These are phyloP conservation scores for Penaeus indicus DNA, from an alignment of 1,140 invertebrate species.

Conservation along the genomic window DNA sequence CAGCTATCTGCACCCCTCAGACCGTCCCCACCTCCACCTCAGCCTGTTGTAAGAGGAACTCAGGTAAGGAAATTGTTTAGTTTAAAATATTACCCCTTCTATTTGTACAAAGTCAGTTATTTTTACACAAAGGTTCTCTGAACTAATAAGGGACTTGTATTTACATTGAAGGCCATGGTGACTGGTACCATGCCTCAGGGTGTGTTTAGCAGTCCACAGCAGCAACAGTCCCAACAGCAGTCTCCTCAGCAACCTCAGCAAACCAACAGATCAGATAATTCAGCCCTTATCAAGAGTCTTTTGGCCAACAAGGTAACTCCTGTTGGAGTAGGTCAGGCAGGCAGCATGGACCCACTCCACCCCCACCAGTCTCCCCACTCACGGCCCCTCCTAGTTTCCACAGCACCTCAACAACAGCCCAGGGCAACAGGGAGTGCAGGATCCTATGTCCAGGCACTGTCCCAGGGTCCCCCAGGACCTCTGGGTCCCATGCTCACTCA, in stretches of 20 bases:
- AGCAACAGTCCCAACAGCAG: constrained; percentile 68
- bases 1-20: constrained; percentile 81
- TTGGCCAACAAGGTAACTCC: constrained; percentile 85
- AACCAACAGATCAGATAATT: constrained; percentile 69
- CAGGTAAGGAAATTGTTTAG: constrained; percentile 46
- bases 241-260: constrained; percentile 68
- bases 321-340: constrained; percentile 74
- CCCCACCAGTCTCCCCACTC: constrained; percentile 53
- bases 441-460: constrained; percentile 63
- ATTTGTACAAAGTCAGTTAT: constrained; percentile 27
- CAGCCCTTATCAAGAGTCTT: constrained; percentile 84
- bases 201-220: constrained; percentile 73
- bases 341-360: constrained; percentile 68
- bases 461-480: constrained; percentile 63
- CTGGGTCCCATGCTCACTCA: constrained; percentile 54
- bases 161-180: constrained; percentile 73
- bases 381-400: constrained; percentile 44
- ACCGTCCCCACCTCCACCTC: constrained; percentile 67
- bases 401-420: constrained; percentile 48
- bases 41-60: constrained; percentile 35
- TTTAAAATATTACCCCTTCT: constrained; percentile 34
- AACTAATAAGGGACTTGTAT: constrained; percentile 62
- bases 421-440: constrained; percentile 35
- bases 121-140: constrained; percentile 33
- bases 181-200: constrained; percentile 78